Evolutionary conservation across 30 jellyfish, hydroid and myxozoan species (phyloP).

Genomic region (Hydractinia symbiolongicarpus): DNA sequence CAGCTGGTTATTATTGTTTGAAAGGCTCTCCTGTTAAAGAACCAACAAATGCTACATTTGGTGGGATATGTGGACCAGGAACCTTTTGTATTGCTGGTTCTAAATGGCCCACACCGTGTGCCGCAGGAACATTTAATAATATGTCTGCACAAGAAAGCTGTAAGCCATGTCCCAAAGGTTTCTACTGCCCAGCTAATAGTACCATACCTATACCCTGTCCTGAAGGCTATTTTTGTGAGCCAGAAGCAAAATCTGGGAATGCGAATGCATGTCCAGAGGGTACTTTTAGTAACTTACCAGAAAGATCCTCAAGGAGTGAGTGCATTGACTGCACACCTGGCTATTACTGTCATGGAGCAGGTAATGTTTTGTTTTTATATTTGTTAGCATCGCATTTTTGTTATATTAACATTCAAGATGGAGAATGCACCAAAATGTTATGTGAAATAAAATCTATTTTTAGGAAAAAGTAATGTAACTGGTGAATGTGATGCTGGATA

Average conservation of each 20-base stretch:
- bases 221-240: constrained; percentile 92
- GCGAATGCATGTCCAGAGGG: constrained; percentile 86
- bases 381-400: too few species aligned
- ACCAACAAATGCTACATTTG: constrained; percentile 63
- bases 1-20: constrained; percentile 84
- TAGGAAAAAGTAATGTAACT: constrained; percentile 67
- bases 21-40: constrained; percentile 82
- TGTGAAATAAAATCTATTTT: background rate
- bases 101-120: constrained; percentile 72
- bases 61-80: constrained; percentile 97
- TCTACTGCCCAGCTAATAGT: constrained; percentile 76
- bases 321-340: constrained; percentile 88
- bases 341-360: constrained; percentile 60
- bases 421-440: background rate
- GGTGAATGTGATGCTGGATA: constrained; percentile 87
- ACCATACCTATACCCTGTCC: constrained; percentile 82
- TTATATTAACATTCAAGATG: too few species aligned
- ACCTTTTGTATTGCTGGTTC: constrained; percentile 85
- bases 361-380: constrained; percentile 9
- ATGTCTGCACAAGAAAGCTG: constrained; percentile 73
- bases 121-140: constrained; percentile 87
- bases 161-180: constrained; percentile 73
- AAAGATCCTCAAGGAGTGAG: constrained; percentile 50
- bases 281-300: constrained; percentile 55
- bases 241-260: constrained; percentile 52